A percentile compares a stretch with the other conserved stretches of the same genome.
These are phyloP conservation scores for Drosophila triauraria DNA, from an alignment of 1,140 invertebrate species.

Conservation along the genomic window DNA sequence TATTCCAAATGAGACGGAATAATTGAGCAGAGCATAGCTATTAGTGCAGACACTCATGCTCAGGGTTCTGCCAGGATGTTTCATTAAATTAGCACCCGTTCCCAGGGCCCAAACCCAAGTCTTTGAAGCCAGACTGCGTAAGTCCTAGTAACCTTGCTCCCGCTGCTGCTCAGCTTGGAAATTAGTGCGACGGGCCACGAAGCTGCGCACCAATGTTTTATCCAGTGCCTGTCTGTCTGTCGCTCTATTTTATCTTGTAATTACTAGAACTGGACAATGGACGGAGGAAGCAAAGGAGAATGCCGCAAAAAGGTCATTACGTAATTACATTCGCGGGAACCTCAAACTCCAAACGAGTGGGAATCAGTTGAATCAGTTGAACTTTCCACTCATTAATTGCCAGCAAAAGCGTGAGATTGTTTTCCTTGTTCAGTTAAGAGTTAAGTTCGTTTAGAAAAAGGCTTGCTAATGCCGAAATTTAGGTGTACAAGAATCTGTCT, in stretches of 20 bases:
- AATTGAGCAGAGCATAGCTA: constrained; percentile 29
- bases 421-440: constrained; percentile 1
- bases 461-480: background rate
- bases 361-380: constrained; percentile 37
- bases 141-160: constrained; percentile 4
- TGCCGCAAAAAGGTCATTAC: constrained; percentile 55
- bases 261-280: constrained; percentile 64
- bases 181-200: constrained; percentile 54
- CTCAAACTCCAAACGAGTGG: background rate
- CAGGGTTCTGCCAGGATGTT: constrained; percentile 20
- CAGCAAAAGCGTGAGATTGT: constrained; percentile 31
- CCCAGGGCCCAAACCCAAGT: background rate
- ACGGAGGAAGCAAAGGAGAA: background rate
- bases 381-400: constrained; percentile 48
- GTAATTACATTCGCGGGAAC: constrained; percentile 54
- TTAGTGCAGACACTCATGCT: constrained; percentile 10
- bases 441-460: constrained; percentile 10
- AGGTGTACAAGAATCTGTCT: background rate
- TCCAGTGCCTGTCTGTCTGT: background rate
- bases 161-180: constrained; percentile 36
- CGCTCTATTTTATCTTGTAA: constrained; percentile 50
- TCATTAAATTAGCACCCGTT: constrained; percentile 45
- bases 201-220: constrained; percentile 16
- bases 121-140: constrained; percentile 32
- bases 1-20: constrained; percentile 43